phyloP scores from a whole-genome alignment of 2,888 invertebrate genomes.

The Scaeva pyrastri region DNA sequence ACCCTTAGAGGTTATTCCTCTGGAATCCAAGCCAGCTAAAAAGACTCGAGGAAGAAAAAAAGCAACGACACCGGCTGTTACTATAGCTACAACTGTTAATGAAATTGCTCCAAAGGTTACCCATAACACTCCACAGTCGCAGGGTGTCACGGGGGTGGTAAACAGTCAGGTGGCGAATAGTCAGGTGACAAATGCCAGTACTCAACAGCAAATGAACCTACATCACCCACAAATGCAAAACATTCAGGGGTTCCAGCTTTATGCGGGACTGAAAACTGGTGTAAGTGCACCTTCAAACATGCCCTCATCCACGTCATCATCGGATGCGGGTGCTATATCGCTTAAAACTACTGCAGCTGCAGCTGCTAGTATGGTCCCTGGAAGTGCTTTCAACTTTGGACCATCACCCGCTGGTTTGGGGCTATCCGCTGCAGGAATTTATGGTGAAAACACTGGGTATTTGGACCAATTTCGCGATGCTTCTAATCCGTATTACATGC shows the following conservation, averaged over 20 bases:
- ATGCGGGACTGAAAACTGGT: constrained; percentile 85
- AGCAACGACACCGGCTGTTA: constrained; percentile 45
- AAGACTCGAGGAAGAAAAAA: constrained; percentile 66
- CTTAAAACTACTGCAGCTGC: constrained; percentile 85
- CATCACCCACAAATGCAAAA: constrained; percentile 78
- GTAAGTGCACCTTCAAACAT: constrained; percentile 78
- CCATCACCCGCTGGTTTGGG: constrained; percentile 87
- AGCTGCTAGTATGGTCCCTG: constrained; percentile 89
- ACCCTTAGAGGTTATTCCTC: constrained; percentile 77
- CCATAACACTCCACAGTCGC: constrained; percentile 62
- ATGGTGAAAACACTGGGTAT: constrained; percentile 88
- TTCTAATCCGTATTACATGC: constrained; percentile 86
- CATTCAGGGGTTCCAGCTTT: constrained; percentile 86
- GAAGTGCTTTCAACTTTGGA: constrained; percentile 94
- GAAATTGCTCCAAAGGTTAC: constrained; percentile 77
- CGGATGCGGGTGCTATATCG: constrained; percentile 84
- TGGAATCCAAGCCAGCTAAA: constrained; percentile 65
- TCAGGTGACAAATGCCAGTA: constrained; percentile 43
- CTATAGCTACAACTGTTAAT: constrained; percentile 63
- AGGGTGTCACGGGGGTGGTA: constrained; percentile 42
- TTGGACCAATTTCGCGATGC: constrained; percentile 88
- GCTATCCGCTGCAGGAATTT: constrained; percentile 84
- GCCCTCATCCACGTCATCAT: constrained; percentile 73
- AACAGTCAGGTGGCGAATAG: constrained; percentile 40
- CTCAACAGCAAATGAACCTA: constrained; percentile 77